A percentile compares a stretch with the other conserved stretches of the same genome.
Conservation (phyloP, 2,888 invertebrate species). For the Caenorhabditis doughertyi region DNA sequence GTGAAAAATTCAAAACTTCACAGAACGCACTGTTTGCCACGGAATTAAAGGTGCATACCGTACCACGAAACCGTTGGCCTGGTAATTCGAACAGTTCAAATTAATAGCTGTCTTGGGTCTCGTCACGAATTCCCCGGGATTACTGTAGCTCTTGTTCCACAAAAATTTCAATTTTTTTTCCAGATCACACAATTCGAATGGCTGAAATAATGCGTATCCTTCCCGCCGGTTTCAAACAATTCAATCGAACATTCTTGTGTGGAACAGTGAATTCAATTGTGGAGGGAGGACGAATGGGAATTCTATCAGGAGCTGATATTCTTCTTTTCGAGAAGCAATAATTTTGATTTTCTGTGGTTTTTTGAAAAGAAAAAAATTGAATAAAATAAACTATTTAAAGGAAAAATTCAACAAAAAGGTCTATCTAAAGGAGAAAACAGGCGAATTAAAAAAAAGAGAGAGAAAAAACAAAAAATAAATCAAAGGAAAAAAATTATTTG, state of each 20-base stretch:
- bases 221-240: slow-evolving; percentile 80
- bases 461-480: too few species aligned
- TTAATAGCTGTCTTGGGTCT: too few species aligned
- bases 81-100: too few species aligned
- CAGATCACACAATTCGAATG: slow-evolving; percentile 61
- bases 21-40: too few species aligned
- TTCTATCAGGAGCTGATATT: slow-evolving; percentile 80
- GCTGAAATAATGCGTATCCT: slow-evolving; percentile 75
- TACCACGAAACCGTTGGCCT: too few species aligned
- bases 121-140: too few species aligned
- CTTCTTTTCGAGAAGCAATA: slow-evolving; percentile 75
- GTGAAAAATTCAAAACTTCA: too few species aligned
- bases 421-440: slow-evolving; percentile 3
- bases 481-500: slow-evolving; percentile 69
- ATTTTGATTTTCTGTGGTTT: slow-evolving; percentile 2
- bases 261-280: slow-evolving; percentile 82
- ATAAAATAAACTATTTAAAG: not conserved
- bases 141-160: not conserved
- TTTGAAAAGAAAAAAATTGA: not conserved
- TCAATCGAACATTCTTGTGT: slow-evolving; percentile 79
- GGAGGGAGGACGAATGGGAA: slow-evolving; percentile 78
- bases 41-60: too few species aligned
- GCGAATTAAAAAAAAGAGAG: too few species aligned
- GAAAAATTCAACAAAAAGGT: slow-evolving; percentile 26
- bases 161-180: slow-evolving; percentile 14